Base-by-base conservation (phyloP, 2,797 vertebrate genomes). In the Myotis planiceps region DNA sequence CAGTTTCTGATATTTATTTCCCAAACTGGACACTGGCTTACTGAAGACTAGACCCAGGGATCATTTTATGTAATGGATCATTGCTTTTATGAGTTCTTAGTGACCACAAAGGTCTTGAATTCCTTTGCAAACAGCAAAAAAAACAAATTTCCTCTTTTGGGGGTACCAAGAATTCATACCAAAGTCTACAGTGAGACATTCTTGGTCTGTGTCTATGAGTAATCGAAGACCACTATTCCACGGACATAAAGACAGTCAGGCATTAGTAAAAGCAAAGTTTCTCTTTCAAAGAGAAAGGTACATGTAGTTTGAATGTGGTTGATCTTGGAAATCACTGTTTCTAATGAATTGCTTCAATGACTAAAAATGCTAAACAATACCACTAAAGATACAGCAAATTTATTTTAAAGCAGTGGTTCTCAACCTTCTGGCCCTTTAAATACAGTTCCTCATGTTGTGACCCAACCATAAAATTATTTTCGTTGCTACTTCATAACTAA, bases 81-180 rank as follows among this genome's bases (percentile, higher is more conserved):
- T n/a, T 53, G 74, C 9, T 86, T 91, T 96, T 92, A 83, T 49
- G 82, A 78, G 27, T 68, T 95, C 49, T 83, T 82, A 14, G 23
- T 90, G 45, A 37, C 49, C 71, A 87, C 65, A 91, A 94, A 92
- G 27, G 7, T 58, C 89, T 81, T 79, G 76, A 53, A 82, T 92
- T 90, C 78, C 49, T 95, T 80, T 94, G 63, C 15, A 95, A 95
- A 90, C 14, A 92, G 34, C 47, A 74, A 90, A 89, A 89, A 90
- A 86, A 88, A n/a, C n/a, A 16, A 51, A 83, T 63, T 95, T 94
- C 32, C 49, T 89, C 85, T 86, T 19, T 75, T 7, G 19, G 19
- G 13, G 58, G 12, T 37, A 84, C 25, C 58, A 82, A 72, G 21
- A 89, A 68, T 71, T 84, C 75, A 68, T 21, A 66, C 10, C 69